Conservation (phyloP, 2,888 invertebrate genomes). For the Anoplius nigerrimus region DNA sequence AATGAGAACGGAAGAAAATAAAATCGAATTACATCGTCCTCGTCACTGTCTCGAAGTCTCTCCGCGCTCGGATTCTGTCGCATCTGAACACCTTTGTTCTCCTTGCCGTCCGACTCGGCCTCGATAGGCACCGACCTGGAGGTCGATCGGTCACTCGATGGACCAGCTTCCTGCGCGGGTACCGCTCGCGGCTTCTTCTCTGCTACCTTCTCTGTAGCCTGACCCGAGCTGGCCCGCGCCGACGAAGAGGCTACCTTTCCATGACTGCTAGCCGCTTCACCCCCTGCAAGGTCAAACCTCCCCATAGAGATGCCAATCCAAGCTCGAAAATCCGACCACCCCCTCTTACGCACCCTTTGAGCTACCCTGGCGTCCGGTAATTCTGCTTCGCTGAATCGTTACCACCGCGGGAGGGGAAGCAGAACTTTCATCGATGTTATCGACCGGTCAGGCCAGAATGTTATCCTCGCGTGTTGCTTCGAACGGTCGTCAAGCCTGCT, state of each 20-base stretch:
- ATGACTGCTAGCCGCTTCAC: constrained; percentile 22
- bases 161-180: constrained; percentile 16
- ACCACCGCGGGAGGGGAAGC: constrained; percentile 30
- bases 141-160: constrained; percentile 10
- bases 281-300: constrained; percentile 27
- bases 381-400: constrained; percentile 36
- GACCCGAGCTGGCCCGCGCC: too few relatives aligned
- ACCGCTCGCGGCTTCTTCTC: not conserved
- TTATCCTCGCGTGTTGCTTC: constrained; percentile 22
- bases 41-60: constrained; percentile 47
- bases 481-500: not conserved
- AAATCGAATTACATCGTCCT: constrained; percentile 52
- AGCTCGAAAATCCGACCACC: too few relatives aligned
- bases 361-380: constrained; percentile 44
- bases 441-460: constrained; percentile 27
- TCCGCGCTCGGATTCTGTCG: constrained; percentile 49
- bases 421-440: constrained; percentile 23
- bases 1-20: not conserved
- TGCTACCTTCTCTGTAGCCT: not conserved
- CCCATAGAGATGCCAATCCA: too few relatives aligned
- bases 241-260: not conserved
- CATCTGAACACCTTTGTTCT: constrained; percentile 55
- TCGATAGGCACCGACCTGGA: not conserved
- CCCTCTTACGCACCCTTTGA: constrained; percentile 16
- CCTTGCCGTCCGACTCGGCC: constrained; percentile 1